A percentile compares a stretch with the other conserved stretches of the same genome.
Conservation (phyloP, 2,797 vertebrate species). For the Gallinago solitaria region DNA sequence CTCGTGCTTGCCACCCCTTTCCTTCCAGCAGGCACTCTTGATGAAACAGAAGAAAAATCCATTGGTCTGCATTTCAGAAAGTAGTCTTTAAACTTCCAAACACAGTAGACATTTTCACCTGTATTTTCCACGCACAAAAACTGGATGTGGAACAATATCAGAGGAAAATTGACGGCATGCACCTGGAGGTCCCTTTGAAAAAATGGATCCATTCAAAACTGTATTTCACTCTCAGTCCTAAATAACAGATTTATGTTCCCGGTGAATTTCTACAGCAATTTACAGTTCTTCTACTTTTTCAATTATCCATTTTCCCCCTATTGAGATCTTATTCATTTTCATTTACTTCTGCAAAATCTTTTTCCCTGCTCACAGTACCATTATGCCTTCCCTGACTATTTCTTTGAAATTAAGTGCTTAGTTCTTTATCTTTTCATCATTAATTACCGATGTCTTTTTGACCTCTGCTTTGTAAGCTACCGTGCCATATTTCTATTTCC, state of each 20-base stretch:
- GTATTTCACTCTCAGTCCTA: constrained; percentile 17
- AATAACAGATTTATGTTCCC: constrained; percentile 49
- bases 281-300: constrained; percentile 50
- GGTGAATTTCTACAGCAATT: constrained; percentile 50
- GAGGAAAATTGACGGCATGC: background rate
- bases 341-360: constrained; percentile 54
- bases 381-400: constrained; percentile 3
- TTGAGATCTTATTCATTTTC: constrained; percentile 59
- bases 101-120: background rate
- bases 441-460: constrained; percentile 69
- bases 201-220: constrained; percentile 3
- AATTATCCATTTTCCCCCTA: constrained; percentile 52
- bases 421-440: constrained; percentile 61
- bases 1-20: background rate
- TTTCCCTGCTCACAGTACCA: constrained; percentile 31
- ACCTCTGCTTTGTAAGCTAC: constrained; percentile 46
- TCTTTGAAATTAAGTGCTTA: constrained; percentile 60
- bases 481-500: constrained; percentile 41
- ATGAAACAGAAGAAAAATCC: background rate
- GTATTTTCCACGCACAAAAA: constrained; percentile 7
- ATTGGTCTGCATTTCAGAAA: background rate
- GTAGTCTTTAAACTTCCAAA: constrained; percentile 15
- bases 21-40: background rate
- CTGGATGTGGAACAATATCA: constrained; percentile 1
- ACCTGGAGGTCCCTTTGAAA: background rate